These are phyloP conservation scores for Tichodroma muraria DNA, from an alignment of 2,113 vertebrate genomes.

Conservation along the genomic window DNA sequence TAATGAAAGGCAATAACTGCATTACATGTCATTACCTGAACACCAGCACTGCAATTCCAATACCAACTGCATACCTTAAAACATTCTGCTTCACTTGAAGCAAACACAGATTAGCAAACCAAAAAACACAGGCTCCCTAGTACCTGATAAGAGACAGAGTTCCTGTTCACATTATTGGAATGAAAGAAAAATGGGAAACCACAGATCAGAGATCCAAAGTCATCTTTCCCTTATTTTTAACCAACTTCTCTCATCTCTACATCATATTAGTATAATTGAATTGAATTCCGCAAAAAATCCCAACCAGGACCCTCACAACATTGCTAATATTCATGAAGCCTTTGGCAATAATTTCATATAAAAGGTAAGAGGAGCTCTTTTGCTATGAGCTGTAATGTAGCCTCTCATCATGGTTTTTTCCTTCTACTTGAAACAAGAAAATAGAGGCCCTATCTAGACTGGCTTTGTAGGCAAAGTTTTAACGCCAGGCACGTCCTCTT, in stretches of 20 bases:
- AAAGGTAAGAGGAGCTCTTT: neutral
- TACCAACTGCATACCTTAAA: neutral
- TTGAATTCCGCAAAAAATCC: neutral
- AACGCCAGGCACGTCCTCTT: neutral
- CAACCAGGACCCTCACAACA: neutral
- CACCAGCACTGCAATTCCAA: neutral
- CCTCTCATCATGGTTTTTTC: neutral
- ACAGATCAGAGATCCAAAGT: neutral
- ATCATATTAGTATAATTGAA: neutral
- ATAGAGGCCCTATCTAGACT: rapidly evolving
- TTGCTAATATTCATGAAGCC: neutral
- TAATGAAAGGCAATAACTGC: neutral
- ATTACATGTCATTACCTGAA: neutral
- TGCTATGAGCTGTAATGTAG: neutral
- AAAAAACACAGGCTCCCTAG: neutral
- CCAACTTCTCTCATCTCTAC: neutral
- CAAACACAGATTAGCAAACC: neutral
- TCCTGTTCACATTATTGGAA: neutral
- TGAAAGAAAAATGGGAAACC: neutral
- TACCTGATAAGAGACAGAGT: neutral
- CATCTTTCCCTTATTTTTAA: neutral
- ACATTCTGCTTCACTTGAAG: neutral
- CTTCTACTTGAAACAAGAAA: neutral
- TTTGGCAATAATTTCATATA: neutral
- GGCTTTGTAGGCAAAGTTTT: neutral